Percentiles rank a stretch among this genome's conserved stretches.
These are phyloP conservation scores for Adineta ricciae DNA, from an alignment of 2,888 invertebrate species.

Conservation along the genomic window DNA sequence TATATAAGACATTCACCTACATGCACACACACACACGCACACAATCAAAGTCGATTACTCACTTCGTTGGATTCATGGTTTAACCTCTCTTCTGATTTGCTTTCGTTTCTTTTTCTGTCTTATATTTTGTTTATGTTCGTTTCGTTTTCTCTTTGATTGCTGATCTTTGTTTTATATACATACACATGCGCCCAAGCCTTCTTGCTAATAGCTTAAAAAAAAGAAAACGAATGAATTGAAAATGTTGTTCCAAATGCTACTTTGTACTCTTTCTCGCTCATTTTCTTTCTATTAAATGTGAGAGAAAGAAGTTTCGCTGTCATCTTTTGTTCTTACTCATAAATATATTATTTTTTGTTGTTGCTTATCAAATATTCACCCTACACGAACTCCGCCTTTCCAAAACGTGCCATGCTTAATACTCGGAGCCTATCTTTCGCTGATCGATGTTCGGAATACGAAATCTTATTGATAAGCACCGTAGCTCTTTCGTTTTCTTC, in stretches of 20 bases:
- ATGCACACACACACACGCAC: neutral
- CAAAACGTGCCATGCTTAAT: too few species aligned
- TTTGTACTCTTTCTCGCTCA: neutral
- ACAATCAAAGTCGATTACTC: conserved; percentile 1
- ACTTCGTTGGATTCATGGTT: neutral
- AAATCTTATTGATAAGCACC: too few species aligned
- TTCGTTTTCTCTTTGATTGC: neutral
- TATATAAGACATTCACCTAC: neutral
- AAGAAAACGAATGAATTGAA: neutral
- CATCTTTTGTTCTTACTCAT: neutral
- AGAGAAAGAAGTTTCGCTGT: neutral
- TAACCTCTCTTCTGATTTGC: neutral
- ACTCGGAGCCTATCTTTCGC: too few species aligned
- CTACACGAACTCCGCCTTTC: too few species aligned
- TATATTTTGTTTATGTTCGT: neutral
- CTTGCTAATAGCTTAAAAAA: neutral
- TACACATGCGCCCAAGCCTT: too few species aligned
- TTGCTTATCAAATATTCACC: neutral
- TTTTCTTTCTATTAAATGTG: neutral
- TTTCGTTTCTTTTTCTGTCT: neutral
- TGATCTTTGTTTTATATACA: neutral
- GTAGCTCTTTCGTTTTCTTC: too few species aligned
- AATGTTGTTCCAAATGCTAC: neutral
- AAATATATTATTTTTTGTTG: neutral
- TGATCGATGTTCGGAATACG: too few species aligned